Evolutionary conservation across 2,888 invertebrate genomes (phyloP).

Genomic region (Pyrrhia umbra): DNA sequence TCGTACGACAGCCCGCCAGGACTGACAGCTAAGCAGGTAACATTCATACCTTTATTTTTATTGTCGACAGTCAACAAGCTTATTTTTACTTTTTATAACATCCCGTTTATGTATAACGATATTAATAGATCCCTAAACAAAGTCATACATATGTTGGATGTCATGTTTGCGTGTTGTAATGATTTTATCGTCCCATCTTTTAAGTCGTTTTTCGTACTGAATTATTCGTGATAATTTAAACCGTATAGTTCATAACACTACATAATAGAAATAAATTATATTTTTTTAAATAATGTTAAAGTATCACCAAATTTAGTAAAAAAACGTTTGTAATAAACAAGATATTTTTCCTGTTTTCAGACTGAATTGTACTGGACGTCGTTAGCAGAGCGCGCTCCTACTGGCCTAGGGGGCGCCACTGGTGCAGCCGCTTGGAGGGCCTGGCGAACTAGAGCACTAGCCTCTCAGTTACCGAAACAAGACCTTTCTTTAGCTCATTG

Average conservation of each 20-base stretch:
- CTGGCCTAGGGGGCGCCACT: constrained; percentile 79
- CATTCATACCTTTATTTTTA: too few relatives aligned
- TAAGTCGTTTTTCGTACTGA: neutral
- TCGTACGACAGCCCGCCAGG: constrained; percentile 93
- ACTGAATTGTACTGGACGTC: constrained; percentile 98
- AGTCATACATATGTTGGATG: too few relatives aligned
- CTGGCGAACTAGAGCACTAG: constrained; percentile 90
- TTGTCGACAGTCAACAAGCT: too few relatives aligned
- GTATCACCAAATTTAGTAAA: neutral
- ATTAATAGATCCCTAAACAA: neutral
- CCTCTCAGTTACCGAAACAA: constrained; percentile 97
- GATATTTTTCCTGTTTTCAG: constrained; percentile 85
- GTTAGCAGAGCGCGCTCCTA: constrained; percentile 93
- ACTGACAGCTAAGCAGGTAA: constrained; percentile 92
- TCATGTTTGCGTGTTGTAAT: neutral
- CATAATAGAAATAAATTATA: too few relatives aligned
- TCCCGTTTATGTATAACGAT: neutral
- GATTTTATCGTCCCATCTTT: neutral
- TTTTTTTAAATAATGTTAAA: too few relatives aligned
- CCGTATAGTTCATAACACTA: too few relatives aligned
- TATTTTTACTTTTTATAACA: constrained; percentile 1
- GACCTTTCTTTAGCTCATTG: constrained; percentile 97
- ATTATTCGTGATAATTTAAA: too few relatives aligned
- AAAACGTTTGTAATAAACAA: neutral
- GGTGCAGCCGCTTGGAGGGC: constrained; percentile 84